Evolutionary conservation across 2,797 vertebrate species (phyloP), one percentile per base, ranked within the genome.

Genomic region (Petrocephalus sullivani): DNA sequence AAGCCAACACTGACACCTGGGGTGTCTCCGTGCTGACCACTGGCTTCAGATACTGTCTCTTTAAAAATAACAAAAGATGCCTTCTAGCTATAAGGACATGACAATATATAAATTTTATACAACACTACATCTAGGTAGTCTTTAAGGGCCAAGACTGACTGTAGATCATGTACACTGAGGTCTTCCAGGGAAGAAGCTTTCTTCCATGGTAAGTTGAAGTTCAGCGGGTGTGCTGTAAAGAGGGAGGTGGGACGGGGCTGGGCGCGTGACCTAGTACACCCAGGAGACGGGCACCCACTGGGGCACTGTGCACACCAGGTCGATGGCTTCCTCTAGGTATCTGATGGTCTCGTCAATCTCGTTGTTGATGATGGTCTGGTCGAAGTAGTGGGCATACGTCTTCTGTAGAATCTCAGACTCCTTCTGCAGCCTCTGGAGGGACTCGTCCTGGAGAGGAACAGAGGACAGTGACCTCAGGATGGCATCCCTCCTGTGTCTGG

Each of bases 301-400:
- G 46, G 96, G 95, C 89, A 97, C 97, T 93, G 96, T 97, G 96
- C 97, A 98, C 93, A 99, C 97, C 91, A 98, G 96, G 91, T 99
- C 98, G 87, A 99, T 98, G 90, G 98, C 97, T 96, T 99, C 98
- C 95, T 99, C 98, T 95, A 99, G 96, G 95, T 97, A 97, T 92
- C 96, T 94, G 96, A 99, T 99, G 94, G 98, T 99, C 94, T 99
- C 98, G 87, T 99, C 98, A 57, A 99, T 99, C 95, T 99, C 98
- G 71, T 99, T 99, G 96, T 99, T 99, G 96, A 99, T 98, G 96
- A 99, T 98, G 94, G 98, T 99, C 94, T 98, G 97, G 96, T 99
- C 98, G 89, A 99, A 99, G 96, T 98, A 99, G 96, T 99, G 98
- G 90, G 97, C 96, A 92, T 99, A 99, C 88, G 98, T 99, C 96